These are phyloP conservation scores for Hypolimnas misippus DNA, from an alignment of 2,888 invertebrate genomes.

Conservation along the genomic window DNA sequence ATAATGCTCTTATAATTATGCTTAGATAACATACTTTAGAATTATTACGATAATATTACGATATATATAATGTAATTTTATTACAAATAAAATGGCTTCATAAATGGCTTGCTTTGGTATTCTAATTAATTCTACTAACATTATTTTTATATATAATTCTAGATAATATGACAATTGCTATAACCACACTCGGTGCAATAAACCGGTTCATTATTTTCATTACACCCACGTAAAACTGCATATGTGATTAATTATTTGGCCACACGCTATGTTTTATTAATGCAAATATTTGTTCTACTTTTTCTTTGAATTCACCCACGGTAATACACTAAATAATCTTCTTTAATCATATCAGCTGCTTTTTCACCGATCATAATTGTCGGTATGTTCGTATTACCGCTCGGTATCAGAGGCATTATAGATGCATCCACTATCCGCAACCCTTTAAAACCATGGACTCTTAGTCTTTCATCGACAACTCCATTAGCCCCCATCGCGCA, in stretches of 20 bases:
- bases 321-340: constrained; percentile 44
- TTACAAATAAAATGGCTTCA: no score
- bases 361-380: constrained; percentile 77
- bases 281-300: background rate
- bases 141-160: no score
- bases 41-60: background rate
- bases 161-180: no score
- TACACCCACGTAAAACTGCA: background rate
- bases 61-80: background rate
- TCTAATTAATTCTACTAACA: no score
- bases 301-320: background rate
- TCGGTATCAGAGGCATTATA: constrained; percentile 66
- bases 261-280: constrained; percentile 6
- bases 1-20: background rate
- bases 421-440: constrained; percentile 71
- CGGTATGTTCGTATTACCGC: constrained; percentile 72
- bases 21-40: background rate
- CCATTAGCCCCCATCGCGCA: constrained; percentile 68
- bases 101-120: no score
- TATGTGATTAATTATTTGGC: background rate
- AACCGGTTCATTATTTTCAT: background rate
- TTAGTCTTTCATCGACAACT: constrained; percentile 66
- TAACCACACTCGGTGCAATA: no score
- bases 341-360: constrained; percentile 72
- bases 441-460: constrained; percentile 59